Percentiles rank a stretch among this genome's conserved stretches.
Evolutionary conservation across 35 echinoderm and acorn worm genomes (phyloP).

Genomic region (Patiria miniata): DNA sequence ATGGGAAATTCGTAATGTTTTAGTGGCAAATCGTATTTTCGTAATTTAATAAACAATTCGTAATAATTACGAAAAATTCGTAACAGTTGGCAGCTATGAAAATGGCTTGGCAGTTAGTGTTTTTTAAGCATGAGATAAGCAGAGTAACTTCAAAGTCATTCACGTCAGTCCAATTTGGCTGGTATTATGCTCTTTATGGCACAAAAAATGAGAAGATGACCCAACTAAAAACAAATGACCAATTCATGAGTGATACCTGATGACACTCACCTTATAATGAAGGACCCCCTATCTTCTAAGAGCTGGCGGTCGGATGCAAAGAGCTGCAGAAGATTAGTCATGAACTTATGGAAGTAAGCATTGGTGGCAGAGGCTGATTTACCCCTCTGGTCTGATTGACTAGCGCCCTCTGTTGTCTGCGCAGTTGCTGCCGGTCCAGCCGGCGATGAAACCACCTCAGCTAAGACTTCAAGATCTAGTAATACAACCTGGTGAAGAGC

Average conservation of each 20-base stretch:
- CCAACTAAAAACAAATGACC: too few species aligned
- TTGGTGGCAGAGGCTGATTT: conserved; percentile 70
- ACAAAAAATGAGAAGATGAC: too few species aligned
- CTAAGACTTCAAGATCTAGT: conserved; percentile 82
- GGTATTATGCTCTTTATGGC: too few species aligned
- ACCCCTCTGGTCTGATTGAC: neutral
- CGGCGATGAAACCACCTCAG: conserved; percentile 77
- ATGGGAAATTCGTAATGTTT: too few species aligned
- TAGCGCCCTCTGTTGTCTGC: neutral
- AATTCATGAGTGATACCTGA: neutral
- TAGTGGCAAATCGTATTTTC: too few species aligned
- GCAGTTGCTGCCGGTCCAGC: conserved; percentile 43
- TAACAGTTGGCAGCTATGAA: too few species aligned
- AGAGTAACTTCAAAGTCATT: too few species aligned
- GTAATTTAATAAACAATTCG: too few species aligned
- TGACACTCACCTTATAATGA: conserved; percentile 83
- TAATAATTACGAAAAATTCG: too few species aligned
- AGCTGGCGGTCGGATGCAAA: conserved; percentile 76
- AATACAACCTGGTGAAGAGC: conserved; percentile 74
- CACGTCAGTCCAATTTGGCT: too few species aligned
- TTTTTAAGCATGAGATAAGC: too few species aligned
- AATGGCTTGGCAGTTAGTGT: too few species aligned
- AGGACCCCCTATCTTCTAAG: conserved; percentile 86
- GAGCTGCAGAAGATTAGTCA: conserved; percentile 79
- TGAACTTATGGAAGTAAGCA: conserved; percentile 83